These are phyloP conservation scores for Syngnathus rostellatus DNA, from an alignment of 2,797 vertebrate species.

Conservation along the genomic window DNA sequence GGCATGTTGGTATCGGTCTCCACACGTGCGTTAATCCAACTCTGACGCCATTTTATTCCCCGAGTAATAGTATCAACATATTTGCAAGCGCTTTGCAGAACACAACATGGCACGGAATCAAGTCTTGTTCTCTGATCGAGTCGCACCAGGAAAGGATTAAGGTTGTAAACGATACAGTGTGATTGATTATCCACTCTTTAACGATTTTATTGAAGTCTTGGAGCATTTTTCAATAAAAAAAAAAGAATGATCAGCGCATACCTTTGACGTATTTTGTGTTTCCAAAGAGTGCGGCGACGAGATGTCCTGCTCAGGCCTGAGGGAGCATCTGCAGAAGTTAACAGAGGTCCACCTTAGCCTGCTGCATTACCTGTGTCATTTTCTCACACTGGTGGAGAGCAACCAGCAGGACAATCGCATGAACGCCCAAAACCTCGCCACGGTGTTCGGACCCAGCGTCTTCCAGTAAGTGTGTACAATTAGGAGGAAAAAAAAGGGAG, in stretches of 20 bases:
- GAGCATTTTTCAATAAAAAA: neutral
- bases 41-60: slow-evolving; percentile 50
- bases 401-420: slow-evolving; percentile 81
- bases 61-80: slow-evolving; percentile 60
- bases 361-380: slow-evolving; percentile 82
- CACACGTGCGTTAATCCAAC: slow-evolving; percentile 44
- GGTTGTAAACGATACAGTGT: neutral
- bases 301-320: slow-evolving; percentile 64
- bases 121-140: neutral
- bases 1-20: slow-evolving; percentile 38
- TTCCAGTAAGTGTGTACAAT: slow-evolving; percentile 79
- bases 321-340: slow-evolving; percentile 73
- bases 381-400: slow-evolving; percentile 78
- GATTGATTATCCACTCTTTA: neutral
- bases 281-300: slow-evolving; percentile 64
- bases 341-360: slow-evolving; percentile 78
- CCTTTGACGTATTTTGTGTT: slow-evolving; percentile 7
- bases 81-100: slow-evolving; percentile 45
- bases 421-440: slow-evolving; percentile 83
- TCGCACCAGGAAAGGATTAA: neutral
- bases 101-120: neutral
- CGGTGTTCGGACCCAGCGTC: slow-evolving; percentile 86
- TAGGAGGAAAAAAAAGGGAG: no score
- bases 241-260: neutral
- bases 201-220: neutral